Conservation (phyloP, 1,140 invertebrate species). For the Heliothis virescens region DNA sequence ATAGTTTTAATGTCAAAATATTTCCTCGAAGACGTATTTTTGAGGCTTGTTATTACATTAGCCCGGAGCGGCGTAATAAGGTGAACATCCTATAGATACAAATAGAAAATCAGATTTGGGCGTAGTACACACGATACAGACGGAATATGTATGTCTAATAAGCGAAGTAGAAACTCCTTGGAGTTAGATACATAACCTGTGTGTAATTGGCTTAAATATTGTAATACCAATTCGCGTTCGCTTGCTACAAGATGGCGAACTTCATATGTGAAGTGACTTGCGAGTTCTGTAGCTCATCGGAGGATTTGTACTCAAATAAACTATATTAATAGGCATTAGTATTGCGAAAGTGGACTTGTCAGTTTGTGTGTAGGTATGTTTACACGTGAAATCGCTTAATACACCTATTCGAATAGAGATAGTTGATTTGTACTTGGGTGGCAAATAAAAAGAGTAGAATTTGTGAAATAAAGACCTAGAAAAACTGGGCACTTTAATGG, state of each 20-base stretch:
- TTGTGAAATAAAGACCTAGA: neutral
- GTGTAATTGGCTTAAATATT: constrained; percentile 37
- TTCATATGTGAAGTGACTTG: neutral
- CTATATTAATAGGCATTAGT: no score
- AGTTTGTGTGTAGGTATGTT: no score
- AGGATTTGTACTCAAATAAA: neutral
- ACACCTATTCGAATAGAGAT: no score
- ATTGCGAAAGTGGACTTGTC: no score
- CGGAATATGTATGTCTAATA: constrained; percentile 30
- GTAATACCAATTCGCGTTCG: constrained; percentile 5
- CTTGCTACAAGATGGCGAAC: neutral
- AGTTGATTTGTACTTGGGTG: no score
- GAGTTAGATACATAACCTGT: constrained; percentile 26
- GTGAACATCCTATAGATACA: constrained; percentile 16
- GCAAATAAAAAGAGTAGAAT: neutral
- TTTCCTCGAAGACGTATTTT: no score
- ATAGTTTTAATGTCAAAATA: no score
- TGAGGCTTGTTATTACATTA: neutral
- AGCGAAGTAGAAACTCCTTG: constrained; percentile 7
- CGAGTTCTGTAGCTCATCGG: neutral
- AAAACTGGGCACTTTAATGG: no score
- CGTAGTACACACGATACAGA: neutral
- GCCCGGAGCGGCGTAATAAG: constrained; percentile 10
- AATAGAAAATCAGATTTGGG: constrained; percentile 27
- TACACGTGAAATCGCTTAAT: no score